These are phyloP conservation scores for Catharus minimus DNA, from an alignment of 2,113 vertebrate species.

Conservation along the genomic window DNA sequence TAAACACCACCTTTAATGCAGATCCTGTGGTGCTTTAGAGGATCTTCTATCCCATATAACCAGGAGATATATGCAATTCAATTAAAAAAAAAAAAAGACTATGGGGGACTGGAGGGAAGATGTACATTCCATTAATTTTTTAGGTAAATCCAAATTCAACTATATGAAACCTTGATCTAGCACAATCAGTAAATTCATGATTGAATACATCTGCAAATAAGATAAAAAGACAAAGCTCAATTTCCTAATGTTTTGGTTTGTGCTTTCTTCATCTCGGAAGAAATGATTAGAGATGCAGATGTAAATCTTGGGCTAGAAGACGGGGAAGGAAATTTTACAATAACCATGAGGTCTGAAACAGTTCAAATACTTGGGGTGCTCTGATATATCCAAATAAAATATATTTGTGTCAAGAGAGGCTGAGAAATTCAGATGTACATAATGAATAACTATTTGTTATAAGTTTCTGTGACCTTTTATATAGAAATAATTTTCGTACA, in stretches of 20 bases:
- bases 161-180: neutral
- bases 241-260: neutral
- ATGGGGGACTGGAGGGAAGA: neutral
- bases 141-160: neutral
- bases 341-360: neutral
- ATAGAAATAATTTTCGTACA: neutral
- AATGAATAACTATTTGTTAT: neutral
- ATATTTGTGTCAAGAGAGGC: neutral
- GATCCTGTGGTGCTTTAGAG: neutral
- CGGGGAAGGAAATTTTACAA: neutral
- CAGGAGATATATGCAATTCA: neutral
- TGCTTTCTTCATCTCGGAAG: neutral
- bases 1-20: neutral
- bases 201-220: neutral
- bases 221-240: neutral
- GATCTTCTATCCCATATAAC: neutral
- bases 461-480: neutral
- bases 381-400: neutral
- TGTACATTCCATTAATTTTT: neutral
- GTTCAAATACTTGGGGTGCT: neutral
- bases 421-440: neutral
- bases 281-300: neutral
- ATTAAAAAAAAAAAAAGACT: neutral
- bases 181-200: neutral
- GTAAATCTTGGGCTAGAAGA: neutral